Base-by-base conservation (phyloP, 2,888 invertebrate genomes). In the Sphinx pinastri region DNA sequence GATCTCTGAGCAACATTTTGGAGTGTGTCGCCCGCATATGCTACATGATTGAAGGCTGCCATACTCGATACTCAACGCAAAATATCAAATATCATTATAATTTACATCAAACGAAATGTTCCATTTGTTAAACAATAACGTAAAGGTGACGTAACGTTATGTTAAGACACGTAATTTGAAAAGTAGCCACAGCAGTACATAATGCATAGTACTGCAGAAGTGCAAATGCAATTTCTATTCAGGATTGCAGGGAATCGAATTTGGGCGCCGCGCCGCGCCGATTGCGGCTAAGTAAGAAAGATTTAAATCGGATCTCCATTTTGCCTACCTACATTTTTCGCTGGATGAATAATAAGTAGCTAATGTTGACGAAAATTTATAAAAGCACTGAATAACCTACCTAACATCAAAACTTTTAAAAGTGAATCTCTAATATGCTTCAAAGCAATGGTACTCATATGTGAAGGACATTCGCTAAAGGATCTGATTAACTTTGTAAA, bases 201-300 rank as follows among this genome's bases (percentile, higher is more conserved):
- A 91, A 88, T 88, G 88, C 89, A 88, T 84, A 86, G 84, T 86
- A 84, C 81, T 81, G 87, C 87, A 86, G 85, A 88, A 86, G 86
- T 88, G 87, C 82, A 89, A 92, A 92, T 90, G 84, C 88, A 88
- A 90, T 91, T 91, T 87, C 88, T 86, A 90, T 90, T 88, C 84
- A 85, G 84, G 86, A 85, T 82, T 82, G 82, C 13, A 76, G 81
- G 81, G 87, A 90, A 90, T 89, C 88, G 91, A 89, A 90, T 90
- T 87, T 84, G 85, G 85, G 82, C 84, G 85, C 75, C 89, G 88
- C 87, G 83, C 85, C 84, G 82, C 84, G 85, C 75, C 89, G 88
- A 91, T 91, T 91, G 91, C 88, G 91, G 91, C 84, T 82, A 87
- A 90, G 86, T 88, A 86, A 84, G 86, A 85, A 81, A 80, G 84